Percentiles rank a stretch among this genome's conserved stretches.
Evolutionary conservation across 2,888 invertebrate species (phyloP).

Genomic region (Pristionchus japonicus): DNA sequence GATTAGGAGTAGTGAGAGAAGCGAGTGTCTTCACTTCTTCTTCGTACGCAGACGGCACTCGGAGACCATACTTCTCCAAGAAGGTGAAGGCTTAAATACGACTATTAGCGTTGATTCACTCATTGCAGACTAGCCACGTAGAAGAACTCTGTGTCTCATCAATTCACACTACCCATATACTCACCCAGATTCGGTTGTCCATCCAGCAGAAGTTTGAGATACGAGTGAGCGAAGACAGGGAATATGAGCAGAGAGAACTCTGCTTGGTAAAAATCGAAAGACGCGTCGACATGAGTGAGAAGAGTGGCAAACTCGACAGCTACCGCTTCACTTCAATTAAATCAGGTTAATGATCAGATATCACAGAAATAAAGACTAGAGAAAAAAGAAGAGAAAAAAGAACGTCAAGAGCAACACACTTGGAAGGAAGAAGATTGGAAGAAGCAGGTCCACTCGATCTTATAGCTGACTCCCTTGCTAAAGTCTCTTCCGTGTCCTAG

Average conservation of each 20-base stretch:
- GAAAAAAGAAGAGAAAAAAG: background rate
- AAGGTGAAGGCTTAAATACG: background rate
- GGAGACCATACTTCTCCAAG: conserved; percentile 39
- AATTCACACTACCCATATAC: no score
- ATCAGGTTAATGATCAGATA: background rate
- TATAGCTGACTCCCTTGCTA: conserved; percentile 22
- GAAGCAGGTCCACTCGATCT: conserved; percentile 18
- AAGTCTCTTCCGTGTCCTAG: conserved; percentile 42
- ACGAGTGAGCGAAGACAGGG: conserved; percentile 63
- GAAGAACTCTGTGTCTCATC: no score
- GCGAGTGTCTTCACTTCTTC: conserved; percentile 37
- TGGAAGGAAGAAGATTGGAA: background rate
- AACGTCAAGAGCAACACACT: background rate
- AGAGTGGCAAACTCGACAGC: conserved; percentile 59
- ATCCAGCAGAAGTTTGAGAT: conserved; percentile 48
- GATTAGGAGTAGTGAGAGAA: background rate
- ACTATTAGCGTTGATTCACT: background rate
- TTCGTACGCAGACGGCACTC: conserved; percentile 40
- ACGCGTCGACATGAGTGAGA: conserved; percentile 57
- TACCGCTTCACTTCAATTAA: conserved; percentile 47
- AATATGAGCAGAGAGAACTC: conserved; percentile 58
- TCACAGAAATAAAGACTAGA: background rate
- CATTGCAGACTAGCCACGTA: no score
- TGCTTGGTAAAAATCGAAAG: conserved; percentile 54
- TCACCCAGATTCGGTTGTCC: conserved; percentile 22